A percentile compares a stretch with the other conserved stretches of the same genome.
Evolutionary conservation across 2,797 vertebrate genomes (phyloP).

Genomic region (Borostomias antarcticus): DNA sequence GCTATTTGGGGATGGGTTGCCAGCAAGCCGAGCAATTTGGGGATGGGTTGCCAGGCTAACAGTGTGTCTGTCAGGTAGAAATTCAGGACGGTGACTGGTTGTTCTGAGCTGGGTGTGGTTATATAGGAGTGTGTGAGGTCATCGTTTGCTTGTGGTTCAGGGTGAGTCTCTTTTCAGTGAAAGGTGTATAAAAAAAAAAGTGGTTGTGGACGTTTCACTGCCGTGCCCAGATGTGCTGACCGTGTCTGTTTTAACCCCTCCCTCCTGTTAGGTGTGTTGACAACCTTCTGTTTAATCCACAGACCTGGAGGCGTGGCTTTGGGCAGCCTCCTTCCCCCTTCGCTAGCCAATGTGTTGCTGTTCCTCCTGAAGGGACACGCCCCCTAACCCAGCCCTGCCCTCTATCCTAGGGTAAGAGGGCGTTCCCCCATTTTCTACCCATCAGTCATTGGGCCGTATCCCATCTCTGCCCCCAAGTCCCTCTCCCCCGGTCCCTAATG

Average conservation of each 20-base stretch:
- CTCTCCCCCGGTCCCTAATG: too few species aligned
- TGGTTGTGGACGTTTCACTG: neutral
- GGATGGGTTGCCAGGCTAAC: too few species aligned
- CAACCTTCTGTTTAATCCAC: conserved; percentile 61
- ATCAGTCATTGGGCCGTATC: conserved; percentile 45
- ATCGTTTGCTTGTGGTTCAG: neutral
- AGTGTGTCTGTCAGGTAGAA: neutral
- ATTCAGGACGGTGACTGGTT: neutral
- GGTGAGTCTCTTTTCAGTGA: neutral
- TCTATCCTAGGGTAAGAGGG: conserved; percentile 62
- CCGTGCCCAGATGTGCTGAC: conserved; percentile 5
- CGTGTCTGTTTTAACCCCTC: neutral
- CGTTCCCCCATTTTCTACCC: conserved; percentile 47
- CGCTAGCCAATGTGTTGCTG: conserved; percentile 41
- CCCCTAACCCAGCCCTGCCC: conserved; percentile 44
- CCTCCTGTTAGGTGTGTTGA: conserved; percentile 44
- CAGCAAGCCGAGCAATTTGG: too few species aligned
- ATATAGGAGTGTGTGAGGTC: neutral
- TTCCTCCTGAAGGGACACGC: conserved; percentile 49
- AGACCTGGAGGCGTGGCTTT: conserved; percentile 51
- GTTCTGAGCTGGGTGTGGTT: neutral
- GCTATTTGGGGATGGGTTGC: too few species aligned
- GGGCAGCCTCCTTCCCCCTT: conserved; percentile 43
- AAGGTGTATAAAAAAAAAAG: neutral
- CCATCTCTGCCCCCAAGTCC: conserved; percentile 13